These are phyloP conservation scores for Monodelphis domestica DNA, from an alignment of 2,797 vertebrate genomes.

Conservation along the genomic window DNA sequence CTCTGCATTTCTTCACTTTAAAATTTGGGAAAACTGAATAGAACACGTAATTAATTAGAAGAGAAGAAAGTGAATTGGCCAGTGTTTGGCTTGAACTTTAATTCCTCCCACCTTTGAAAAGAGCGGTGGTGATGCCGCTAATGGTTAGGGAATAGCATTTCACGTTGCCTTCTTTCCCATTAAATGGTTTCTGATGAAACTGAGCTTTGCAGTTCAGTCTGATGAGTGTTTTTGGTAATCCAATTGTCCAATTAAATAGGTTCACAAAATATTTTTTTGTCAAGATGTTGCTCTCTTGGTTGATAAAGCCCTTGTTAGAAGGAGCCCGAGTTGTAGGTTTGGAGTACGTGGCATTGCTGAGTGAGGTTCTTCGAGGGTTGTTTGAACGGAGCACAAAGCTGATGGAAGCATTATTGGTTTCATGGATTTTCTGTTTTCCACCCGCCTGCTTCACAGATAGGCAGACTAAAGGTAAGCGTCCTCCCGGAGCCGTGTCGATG, in stretches of 20 bases:
- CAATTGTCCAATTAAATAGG: neutral
- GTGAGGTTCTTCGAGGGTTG: neutral
- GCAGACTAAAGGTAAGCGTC: slow-evolving; percentile 86
- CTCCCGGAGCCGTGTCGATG: accelerated
- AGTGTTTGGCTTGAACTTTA: neutral
- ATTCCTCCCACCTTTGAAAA: neutral
- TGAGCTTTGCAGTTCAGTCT: neutral
- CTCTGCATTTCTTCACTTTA: neutral
- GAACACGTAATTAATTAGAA: neutral
- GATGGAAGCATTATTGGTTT: neutral
- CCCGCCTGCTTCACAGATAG: slow-evolving; percentile 85
- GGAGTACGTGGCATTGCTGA: accelerated
- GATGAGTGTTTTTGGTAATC: neutral
- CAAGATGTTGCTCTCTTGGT: neutral
- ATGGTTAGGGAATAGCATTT: neutral
- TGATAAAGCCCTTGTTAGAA: neutral
- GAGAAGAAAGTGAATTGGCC: neutral
- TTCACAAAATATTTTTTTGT: neutral
- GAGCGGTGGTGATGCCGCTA: neutral
- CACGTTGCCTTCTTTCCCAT: neutral
- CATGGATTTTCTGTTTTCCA: slow-evolving; percentile 58
- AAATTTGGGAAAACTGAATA: neutral
- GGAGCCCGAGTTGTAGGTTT: neutral
- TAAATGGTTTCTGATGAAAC: neutral
- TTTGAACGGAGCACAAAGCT: neutral